Conservation (phyloP, 2,797 vertebrate genomes). For the Choloepus didactylus region DNA sequence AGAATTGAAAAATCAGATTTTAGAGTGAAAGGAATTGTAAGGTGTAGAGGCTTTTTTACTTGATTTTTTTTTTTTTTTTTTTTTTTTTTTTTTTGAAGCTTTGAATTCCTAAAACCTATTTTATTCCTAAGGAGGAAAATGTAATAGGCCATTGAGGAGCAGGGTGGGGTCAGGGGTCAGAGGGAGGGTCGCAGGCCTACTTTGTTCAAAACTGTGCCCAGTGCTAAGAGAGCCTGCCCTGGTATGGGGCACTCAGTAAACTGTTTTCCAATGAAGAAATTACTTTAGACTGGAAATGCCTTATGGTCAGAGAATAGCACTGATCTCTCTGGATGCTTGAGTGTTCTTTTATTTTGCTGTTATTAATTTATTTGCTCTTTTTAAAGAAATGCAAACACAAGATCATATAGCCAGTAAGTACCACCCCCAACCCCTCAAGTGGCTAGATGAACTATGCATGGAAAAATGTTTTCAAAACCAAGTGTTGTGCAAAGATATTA, state of each 20-base stretch:
- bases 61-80: not conserved
- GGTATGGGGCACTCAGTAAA: not conserved
- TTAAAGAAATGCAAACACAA: not conserved
- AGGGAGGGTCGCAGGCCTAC: not conserved
- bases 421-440: too few species aligned
- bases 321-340: not conserved
- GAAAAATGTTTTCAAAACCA: not conserved
- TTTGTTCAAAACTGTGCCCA: not conserved
- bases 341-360: not conserved
- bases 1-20: not conserved
- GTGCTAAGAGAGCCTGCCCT: not conserved
- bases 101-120: not conserved
- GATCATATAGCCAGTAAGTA: not conserved
- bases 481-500: not conserved
- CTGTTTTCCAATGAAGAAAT: not conserved
- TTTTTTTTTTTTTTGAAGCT: not conserved
- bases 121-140: constrained; percentile 32
- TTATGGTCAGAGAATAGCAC: not conserved
- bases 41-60: not conserved
- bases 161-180: not conserved
- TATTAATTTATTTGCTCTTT: constrained; percentile 8
- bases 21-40: constrained; percentile 31
- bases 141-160: not conserved
- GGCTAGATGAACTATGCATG: not conserved
- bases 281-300: not conserved